Conservation (phyloP, 2,888 invertebrate genomes). For the Leucania comma region DNA sequence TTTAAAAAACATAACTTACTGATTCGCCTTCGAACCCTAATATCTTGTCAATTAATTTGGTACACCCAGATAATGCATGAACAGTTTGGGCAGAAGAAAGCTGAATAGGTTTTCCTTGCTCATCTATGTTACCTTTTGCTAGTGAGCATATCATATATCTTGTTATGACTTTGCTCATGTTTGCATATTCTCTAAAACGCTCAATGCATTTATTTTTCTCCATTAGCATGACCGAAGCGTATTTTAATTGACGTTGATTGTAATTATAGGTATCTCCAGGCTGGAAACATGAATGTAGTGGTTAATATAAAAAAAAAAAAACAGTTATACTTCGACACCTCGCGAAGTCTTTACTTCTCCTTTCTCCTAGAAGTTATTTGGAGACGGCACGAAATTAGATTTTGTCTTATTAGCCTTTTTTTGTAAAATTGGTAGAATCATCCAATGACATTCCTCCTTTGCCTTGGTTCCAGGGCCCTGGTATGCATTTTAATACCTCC, state of each 20-base stretch:
- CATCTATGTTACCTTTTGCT: slow-evolving; percentile 62
- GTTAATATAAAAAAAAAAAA: neutral
- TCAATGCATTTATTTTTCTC: slow-evolving; percentile 66
- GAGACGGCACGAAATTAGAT: no score
- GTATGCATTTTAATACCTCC: no score
- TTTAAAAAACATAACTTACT: slow-evolving; percentile 27
- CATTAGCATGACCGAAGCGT: slow-evolving; percentile 62
- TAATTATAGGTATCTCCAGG: slow-evolving; percentile 57
- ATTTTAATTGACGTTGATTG: slow-evolving; percentile 62
- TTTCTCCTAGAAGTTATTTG: no score
- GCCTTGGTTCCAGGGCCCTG: no score
- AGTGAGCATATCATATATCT: slow-evolving; percentile 74
- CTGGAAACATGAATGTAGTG: slow-evolving; percentile 52
- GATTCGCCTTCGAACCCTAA: slow-evolving; percentile 44
- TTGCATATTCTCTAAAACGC: slow-evolving; percentile 49
- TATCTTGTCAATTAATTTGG: slow-evolving; percentile 22
- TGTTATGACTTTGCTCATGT: slow-evolving; percentile 64
- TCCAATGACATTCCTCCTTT: no score
- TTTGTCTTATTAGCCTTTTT: no score
- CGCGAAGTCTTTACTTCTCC: neutral
- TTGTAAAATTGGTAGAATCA: no score
- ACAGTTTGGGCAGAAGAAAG: slow-evolving; percentile 36
- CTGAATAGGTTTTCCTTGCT: slow-evolving; percentile 25
- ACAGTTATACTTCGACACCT: neutral
- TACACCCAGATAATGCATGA: slow-evolving; percentile 38